Evolutionary conservation across 1,140 invertebrate genomes (phyloP).

Genomic region (Belonocnema kinseyi): DNA sequence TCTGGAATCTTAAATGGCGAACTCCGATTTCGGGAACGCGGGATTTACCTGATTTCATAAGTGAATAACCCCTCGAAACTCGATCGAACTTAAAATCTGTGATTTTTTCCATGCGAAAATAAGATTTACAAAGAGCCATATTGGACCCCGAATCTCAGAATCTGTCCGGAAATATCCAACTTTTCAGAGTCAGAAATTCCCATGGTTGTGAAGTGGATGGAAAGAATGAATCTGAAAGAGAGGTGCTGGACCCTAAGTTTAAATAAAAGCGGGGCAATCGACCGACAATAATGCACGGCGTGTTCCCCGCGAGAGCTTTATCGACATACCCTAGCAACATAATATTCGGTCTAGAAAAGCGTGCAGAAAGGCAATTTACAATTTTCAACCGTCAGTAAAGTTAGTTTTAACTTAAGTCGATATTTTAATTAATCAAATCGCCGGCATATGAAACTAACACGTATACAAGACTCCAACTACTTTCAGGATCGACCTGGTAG

Average conservation of each 20-base stretch:
- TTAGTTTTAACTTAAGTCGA: constrained; percentile 4
- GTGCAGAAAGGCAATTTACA: constrained; percentile 2
- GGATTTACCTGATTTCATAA: too few species aligned
- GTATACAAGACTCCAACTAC: neutral
- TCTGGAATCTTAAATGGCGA: too few species aligned
- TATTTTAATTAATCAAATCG: constrained; percentile 13
- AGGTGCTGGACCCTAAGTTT: neutral
- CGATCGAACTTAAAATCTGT: too few species aligned
- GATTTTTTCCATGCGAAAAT: too few species aligned
- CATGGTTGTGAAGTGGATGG: neutral
- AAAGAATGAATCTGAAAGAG: neutral
- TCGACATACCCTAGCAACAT: neutral
- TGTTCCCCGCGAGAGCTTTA: neutral
- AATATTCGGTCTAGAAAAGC: constrained; percentile 5
- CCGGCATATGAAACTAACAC: constrained; percentile 9
- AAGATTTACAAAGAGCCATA: too few species aligned
- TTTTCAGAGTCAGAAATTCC: too few species aligned
- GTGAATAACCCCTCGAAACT: too few species aligned
- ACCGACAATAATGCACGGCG: too few species aligned
- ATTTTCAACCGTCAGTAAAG: constrained; percentile 20
- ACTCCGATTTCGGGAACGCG: too few species aligned
- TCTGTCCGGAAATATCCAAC: too few species aligned
- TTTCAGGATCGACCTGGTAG: neutral
- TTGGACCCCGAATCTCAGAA: too few species aligned
- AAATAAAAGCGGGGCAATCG: too few species aligned